Percentiles rank a stretch among this genome's conserved stretches.
Conservation (phyloP, 2,888 invertebrate species). For the Azorinus chamasolen region DNA sequence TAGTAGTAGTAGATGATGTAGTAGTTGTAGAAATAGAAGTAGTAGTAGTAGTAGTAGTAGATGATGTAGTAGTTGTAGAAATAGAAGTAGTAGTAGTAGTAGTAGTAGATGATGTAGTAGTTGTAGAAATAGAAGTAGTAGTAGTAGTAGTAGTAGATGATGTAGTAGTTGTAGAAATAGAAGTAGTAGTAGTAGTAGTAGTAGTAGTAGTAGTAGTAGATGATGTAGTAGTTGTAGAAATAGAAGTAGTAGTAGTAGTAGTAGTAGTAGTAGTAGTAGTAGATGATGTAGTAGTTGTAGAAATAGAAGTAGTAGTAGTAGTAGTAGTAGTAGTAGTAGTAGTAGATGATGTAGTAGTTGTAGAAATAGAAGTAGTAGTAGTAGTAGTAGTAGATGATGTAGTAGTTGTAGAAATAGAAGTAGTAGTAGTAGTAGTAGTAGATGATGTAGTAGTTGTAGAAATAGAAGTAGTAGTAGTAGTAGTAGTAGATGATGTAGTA, state of each 20-base stretch:
- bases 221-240: background rate
- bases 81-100: too few relatives aligned
- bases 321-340: background rate
- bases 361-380: background rate
- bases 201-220: slow-evolving; percentile 1
- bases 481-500: background rate
- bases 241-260: too few relatives aligned
- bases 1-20: too few relatives aligned
- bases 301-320: background rate
- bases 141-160: too few relatives aligned
- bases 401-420: background rate
- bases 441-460: background rate
- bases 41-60: too few relatives aligned
- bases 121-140: too few relatives aligned
- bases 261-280: slow-evolving; percentile 3
- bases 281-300: background rate
- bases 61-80: too few relatives aligned
- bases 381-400: background rate
- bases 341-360: background rate
- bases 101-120: too few relatives aligned
- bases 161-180: too few relatives aligned
- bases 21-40: too few relatives aligned
- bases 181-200: too few relatives aligned
- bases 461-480: background rate
- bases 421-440: slow-evolving; percentile 5